phyloP scores from a whole-genome alignment of 1,140 invertebrate species.

The Bombus pyrosoma region DNA sequence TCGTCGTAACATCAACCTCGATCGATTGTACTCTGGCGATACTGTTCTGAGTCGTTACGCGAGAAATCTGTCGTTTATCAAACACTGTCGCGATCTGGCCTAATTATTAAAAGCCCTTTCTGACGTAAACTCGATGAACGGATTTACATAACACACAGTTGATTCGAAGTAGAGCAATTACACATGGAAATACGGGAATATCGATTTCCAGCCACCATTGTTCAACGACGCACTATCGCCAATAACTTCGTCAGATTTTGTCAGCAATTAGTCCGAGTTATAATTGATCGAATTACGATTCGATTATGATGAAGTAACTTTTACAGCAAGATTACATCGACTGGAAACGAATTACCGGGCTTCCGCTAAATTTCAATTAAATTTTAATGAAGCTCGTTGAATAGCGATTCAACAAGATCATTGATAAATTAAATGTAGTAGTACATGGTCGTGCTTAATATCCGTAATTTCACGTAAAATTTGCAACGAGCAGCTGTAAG shows the following conservation, averaged over 20 bases:
- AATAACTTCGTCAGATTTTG: conserved; percentile 30
- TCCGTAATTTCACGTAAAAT: no score
- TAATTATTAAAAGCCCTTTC: conserved; percentile 10
- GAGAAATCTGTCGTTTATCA: not conserved
- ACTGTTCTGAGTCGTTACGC: not conserved
- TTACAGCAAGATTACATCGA: conserved; percentile 16
- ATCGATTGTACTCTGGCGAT: not conserved
- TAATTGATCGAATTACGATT: conserved; percentile 16
- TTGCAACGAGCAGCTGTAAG: not conserved
- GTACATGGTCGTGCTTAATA: not conserved
- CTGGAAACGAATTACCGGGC: not conserved
- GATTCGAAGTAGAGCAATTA: conserved; percentile 26
- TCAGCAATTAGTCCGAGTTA: conserved; percentile 33
- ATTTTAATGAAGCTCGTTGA: not conserved
- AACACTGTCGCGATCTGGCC: not conserved
- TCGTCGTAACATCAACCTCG: not conserved
- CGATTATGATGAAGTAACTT: conserved; percentile 3
- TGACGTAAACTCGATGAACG: not conserved
- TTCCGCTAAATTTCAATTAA: not conserved
- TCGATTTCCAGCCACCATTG: conserved; percentile 17
- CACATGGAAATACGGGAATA: conserved; percentile 34
- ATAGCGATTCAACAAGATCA: not conserved
- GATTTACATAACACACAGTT: conserved; percentile 11
- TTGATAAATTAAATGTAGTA: not conserved
- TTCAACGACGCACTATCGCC: not conserved